These are phyloP conservation scores for Fratercula arctica DNA, from an alignment of 2,797 vertebrate genomes.

Conservation along the genomic window DNA sequence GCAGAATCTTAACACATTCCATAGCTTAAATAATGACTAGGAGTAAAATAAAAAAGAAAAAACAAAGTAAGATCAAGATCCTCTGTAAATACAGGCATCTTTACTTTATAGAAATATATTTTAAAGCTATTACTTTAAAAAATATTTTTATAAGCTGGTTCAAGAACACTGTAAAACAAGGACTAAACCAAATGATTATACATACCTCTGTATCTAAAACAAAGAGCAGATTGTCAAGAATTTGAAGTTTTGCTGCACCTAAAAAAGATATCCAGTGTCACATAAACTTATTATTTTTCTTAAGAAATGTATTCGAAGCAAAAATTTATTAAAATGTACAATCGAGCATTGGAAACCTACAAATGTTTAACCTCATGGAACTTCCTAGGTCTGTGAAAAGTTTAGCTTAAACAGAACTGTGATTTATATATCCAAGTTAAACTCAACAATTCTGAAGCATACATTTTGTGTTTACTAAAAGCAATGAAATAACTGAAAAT, in stretches of 20 bases:
- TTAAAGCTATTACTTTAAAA: not conserved
- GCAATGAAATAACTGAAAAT: not conserved
- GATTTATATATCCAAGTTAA: not conserved
- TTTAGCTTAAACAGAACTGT: not conserved
- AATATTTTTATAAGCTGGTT: not conserved
- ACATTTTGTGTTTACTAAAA: not conserved
- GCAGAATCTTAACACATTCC: not conserved
- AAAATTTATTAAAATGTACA: not conserved
- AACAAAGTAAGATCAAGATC: not conserved
- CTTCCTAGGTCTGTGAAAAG: not conserved
- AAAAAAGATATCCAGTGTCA: not conserved
- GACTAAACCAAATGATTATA: not conserved
- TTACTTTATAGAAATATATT: not conserved
- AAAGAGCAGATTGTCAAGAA: constrained; percentile 88
- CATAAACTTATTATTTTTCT: not conserved
- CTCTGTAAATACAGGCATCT: not conserved
- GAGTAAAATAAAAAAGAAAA: not conserved
- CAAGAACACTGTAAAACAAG: not conserved
- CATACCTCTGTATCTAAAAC: constrained; percentile 89
- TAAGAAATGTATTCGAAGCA: not conserved
- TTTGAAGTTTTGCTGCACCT: constrained; percentile 89
- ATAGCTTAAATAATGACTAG: not conserved
- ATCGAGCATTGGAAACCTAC: not conserved
- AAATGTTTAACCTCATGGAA: not conserved
- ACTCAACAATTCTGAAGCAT: not conserved